These are phyloP conservation scores for Ceratosolen fusciceps DNA, from an alignment of 1,140 invertebrate species.

Conservation along the genomic window DNA sequence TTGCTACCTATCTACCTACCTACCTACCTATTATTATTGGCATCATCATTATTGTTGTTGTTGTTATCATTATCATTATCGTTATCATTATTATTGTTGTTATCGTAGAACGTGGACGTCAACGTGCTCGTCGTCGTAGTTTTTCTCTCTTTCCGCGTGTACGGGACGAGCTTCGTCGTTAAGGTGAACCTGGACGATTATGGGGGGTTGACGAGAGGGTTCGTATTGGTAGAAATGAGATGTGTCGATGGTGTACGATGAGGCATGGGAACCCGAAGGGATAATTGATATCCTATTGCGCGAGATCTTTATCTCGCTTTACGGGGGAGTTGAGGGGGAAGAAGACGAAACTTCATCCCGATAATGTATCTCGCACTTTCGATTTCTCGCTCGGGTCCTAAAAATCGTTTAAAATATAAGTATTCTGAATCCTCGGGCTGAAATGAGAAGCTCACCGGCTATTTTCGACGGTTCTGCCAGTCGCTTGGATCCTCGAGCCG, in stretches of 20 bases:
- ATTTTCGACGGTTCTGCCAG: conserved; percentile 10
- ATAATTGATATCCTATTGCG: conserved; percentile 19
- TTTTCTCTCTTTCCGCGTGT: too few relatives aligned
- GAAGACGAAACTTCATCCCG: background rate
- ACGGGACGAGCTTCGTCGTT: too few relatives aligned
- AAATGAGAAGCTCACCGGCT: background rate
- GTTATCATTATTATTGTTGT: too few relatives aligned
- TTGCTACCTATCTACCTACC: too few relatives aligned
- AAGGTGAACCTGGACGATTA: too few relatives aligned
- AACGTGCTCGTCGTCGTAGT: too few relatives aligned
- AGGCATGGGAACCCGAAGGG: background rate
- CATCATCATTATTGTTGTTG: too few relatives aligned
- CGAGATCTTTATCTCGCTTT: background rate
- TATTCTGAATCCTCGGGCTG: background rate
- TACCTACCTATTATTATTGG: too few relatives aligned
- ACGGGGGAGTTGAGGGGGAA: background rate
- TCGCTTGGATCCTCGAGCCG: background rate
- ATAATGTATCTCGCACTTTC: conserved; percentile 6
- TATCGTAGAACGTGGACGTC: too few relatives aligned
- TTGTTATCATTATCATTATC: too few relatives aligned
- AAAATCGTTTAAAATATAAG: conserved; percentile 19
- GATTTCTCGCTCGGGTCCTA: conserved; percentile 5
- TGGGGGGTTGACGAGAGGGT: too few relatives aligned
- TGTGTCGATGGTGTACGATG: background rate
- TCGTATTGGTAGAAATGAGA: too few relatives aligned